Evolutionary conservation across 2,888 invertebrate genomes (phyloP).

Genomic region (Iphiclides podalirius): DNA sequence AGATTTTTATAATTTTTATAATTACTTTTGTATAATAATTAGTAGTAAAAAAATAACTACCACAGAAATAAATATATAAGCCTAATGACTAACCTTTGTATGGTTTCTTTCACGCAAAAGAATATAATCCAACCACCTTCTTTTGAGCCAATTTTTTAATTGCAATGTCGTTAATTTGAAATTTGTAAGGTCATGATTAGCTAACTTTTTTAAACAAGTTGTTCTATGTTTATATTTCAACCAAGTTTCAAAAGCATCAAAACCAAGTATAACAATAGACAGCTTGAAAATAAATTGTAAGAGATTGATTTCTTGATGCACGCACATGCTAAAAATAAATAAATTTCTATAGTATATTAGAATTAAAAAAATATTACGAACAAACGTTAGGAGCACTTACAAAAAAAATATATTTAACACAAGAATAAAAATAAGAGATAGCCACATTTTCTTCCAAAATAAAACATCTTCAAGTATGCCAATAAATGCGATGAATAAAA

Average conservation of each 20-base stretch:
- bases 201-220: conserved; percentile 55
- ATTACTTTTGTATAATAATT: too few species aligned
- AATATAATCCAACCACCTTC: conserved; percentile 50
- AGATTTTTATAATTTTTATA: too few species aligned
- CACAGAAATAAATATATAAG: too few species aligned
- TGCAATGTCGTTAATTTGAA: conserved; percentile 37
- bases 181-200: conserved; percentile 43
- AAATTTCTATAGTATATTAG: background rate
- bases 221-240: conserved; percentile 68
- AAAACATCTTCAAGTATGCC: conserved; percentile 66
- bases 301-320: conserved; percentile 53
- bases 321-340: conserved; percentile 50
- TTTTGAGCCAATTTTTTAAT: conserved; percentile 43
- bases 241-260: conserved; percentile 69
- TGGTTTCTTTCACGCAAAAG: conserved; percentile 62
- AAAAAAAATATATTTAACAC: conserved; percentile 53
- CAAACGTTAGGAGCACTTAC: conserved; percentile 47
- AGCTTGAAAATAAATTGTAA: conserved; percentile 52
- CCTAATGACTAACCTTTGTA: conserved; percentile 64
- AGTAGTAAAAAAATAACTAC: too few species aligned
- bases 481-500: conserved; percentile 50
- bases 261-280: conserved; percentile 40
- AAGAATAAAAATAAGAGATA: conserved; percentile 56
- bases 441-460: conserved; percentile 67
- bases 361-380: background rate